These are phyloP conservation scores for Mixornis gularis DNA, from an alignment of 2,113 vertebrate genomes.

Conservation along the genomic window DNA sequence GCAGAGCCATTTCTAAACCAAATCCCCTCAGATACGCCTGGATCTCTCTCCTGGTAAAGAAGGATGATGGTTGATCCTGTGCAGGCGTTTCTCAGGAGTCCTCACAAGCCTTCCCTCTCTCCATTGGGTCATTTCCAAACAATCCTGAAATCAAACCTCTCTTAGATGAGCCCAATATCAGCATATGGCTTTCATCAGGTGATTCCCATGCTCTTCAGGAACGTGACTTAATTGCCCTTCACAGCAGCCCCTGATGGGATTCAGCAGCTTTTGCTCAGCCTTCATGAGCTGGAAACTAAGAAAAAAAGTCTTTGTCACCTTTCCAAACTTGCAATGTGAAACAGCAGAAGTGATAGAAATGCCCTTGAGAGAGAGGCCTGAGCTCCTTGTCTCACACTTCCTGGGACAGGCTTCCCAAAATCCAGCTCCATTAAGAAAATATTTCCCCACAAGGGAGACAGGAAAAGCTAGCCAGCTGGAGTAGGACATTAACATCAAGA, in stretches of 20 bases:
- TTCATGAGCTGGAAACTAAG: not conserved
- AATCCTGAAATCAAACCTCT: not conserved
- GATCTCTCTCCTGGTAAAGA: not conserved
- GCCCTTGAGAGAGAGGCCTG: not conserved
- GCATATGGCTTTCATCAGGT: conserved; percentile 47
- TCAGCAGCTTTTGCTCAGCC: not conserved
- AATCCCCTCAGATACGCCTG: not conserved
- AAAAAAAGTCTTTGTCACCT: not conserved
- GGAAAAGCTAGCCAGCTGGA: not conserved
- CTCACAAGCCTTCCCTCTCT: not conserved
- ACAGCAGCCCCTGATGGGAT: not conserved
- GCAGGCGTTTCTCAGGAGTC: not conserved
- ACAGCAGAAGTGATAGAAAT: not conserved
- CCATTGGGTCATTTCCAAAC: not conserved
- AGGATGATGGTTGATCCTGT: conserved; percentile 9
- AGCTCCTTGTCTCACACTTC: not conserved
- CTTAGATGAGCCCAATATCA: not conserved
- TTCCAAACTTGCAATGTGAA: not conserved
- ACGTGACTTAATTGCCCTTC: not conserved
- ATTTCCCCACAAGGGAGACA: not conserved
- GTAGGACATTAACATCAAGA: not conserved
- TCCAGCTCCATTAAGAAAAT: not conserved
- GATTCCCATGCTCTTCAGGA: conserved; percentile 12
- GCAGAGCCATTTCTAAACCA: not conserved
- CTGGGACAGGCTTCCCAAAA: not conserved